phyloP scores from a whole-genome alignment of 2,797 vertebrate species.

The Falco concolor region DNA sequence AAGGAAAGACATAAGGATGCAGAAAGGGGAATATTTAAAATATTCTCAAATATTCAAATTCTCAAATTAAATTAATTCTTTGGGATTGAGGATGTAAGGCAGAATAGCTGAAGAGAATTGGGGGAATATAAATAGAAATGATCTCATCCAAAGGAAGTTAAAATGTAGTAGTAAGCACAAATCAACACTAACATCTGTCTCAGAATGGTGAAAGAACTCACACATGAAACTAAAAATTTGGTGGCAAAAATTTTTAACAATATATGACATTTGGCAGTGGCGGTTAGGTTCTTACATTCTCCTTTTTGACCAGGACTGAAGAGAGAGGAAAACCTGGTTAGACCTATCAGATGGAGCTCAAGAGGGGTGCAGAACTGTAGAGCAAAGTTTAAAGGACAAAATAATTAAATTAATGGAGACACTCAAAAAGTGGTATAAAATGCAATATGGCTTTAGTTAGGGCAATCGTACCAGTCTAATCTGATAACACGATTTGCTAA shows the following conservation, averaged over 20 bases:
- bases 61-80: background rate
- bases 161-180: background rate
- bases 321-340: background rate
- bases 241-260: background rate
- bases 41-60: background rate
- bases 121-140: background rate
- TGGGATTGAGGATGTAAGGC: background rate
- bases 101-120: background rate
- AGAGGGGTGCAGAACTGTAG: background rate
- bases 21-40: background rate
- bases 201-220: background rate
- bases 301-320: background rate
- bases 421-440: background rate
- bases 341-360: background rate
- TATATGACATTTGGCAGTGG: background rate
- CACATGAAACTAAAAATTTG: background rate
- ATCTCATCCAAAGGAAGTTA: background rate
- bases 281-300: background rate
- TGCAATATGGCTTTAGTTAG: background rate
- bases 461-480: background rate
- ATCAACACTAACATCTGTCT: background rate
- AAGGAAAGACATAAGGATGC: background rate
- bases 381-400: background rate
- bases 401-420: background rate
- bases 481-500: background rate